These are phyloP conservation scores for Aporrectodea caliginosa DNA, from an alignment of 1,140 invertebrate species.

Conservation along the genomic window DNA sequence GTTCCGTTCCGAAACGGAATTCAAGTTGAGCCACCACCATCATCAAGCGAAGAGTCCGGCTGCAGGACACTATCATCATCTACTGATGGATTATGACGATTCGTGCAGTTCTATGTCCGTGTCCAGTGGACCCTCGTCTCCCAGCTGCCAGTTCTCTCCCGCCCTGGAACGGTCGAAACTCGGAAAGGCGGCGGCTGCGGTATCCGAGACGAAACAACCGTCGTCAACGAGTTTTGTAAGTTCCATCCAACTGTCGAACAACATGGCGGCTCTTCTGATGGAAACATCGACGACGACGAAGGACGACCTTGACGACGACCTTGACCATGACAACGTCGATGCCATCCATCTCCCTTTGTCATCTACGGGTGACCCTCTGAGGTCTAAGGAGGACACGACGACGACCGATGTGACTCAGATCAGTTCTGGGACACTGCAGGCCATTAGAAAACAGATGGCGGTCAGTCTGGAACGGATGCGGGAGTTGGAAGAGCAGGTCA, in stretches of 20 bases:
- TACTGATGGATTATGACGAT: background rate
- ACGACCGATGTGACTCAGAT: slow-evolving; percentile 16
- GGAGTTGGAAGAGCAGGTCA: slow-evolving; percentile 79
- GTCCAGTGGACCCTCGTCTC: background rate
- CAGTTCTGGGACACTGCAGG: slow-evolving; percentile 33
- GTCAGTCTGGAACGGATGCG: slow-evolving; percentile 70
- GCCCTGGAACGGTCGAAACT: too few relatives aligned
- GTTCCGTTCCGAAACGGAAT: background rate
- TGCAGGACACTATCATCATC: too few relatives aligned
- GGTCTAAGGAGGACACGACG: too few relatives aligned
- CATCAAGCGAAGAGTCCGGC: background rate
- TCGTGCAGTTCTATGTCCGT: background rate
- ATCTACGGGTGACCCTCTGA: background rate
- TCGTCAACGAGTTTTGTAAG: too few relatives aligned
- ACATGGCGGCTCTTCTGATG: slow-evolving; percentile 35
- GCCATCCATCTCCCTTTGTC: background rate
- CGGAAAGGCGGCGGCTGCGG: too few relatives aligned
- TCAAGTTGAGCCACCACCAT: background rate
- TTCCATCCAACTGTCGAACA: slow-evolving; percentile 36
- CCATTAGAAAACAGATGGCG: slow-evolving; percentile 71
- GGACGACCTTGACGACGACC: slow-evolving; percentile 19
- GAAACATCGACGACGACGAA: too few relatives aligned
- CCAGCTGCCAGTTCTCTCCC: background rate
- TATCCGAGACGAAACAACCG: too few relatives aligned
- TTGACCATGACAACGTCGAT: too few relatives aligned